Conservation (phyloP, 2,797 vertebrate genomes). For the Manis pentadactyla region DNA sequence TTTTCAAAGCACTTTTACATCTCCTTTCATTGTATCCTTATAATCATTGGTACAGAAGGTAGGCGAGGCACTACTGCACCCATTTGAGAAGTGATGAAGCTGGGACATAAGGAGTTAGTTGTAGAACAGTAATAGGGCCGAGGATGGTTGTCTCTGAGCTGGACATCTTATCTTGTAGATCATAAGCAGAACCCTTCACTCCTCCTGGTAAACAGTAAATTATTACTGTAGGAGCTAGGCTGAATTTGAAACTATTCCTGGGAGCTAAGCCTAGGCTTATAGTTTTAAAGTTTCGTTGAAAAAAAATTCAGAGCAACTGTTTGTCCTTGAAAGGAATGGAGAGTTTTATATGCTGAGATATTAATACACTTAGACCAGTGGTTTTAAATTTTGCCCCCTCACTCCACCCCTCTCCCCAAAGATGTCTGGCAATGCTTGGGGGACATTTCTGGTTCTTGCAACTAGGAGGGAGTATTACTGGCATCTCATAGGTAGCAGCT, state of each 20-base stretch:
- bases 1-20: conserved; percentile 44
- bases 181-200: neutral
- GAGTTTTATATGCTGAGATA: neutral
- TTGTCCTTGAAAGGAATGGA: conserved; percentile 31
- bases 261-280: neutral
- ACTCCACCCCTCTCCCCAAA: neutral
- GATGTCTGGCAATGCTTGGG: neutral
- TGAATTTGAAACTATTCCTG: conserved; percentile 52
- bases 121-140: neutral
- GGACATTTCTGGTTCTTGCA: neutral
- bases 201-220: neutral
- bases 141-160: neutral
- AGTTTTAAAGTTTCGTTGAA: conserved; percentile 27
- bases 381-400: neutral
- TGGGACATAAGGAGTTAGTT: conserved; percentile 31
- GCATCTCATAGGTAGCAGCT: neutral
- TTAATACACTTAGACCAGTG: neutral
- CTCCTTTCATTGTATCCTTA: neutral
- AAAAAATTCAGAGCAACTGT: neutral
- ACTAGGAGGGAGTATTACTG: neutral
- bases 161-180: conserved; percentile 23
- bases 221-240: conserved; percentile 1
- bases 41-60: neutral
- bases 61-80: neutral
- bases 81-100: conserved; percentile 38